Evolutionary conservation across 2,113 vertebrate genomes (phyloP), one percentile per base, ranked within the genome.

Genomic region (Brachionichthys hirsutus): DNA sequence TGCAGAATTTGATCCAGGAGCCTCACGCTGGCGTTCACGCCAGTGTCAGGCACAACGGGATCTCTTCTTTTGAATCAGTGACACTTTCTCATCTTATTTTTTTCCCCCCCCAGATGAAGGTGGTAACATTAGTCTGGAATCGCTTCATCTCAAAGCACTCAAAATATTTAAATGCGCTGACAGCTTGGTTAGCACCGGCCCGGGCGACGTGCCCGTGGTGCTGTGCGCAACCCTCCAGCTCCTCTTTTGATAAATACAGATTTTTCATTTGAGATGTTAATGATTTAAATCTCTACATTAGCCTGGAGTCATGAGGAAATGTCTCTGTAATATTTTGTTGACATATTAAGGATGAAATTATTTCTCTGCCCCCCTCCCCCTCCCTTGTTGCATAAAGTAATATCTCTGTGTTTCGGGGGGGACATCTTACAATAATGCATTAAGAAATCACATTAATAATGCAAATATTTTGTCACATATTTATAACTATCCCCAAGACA

Each of bases 401-500:
- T 83, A 83, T 85, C 66, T 54, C 68, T 70, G 49, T 81, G 65
- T 87, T 87, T 84, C 83, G 83, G 73, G 24, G 24, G 74, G 82
- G 77, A 83, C 67, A 50, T 59, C 78, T 78, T 86, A 79, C 73
- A 88, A 87, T 82, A 87, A 85, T 85, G 78, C 77, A 86, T 83
- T 83, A 85, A 89, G 83, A 90, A 89, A 87, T 90, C 86, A 80
- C 87, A 89, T 92, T 90, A 92, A 90, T 90, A 90, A 92, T 91
- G 86, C 90, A 91, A 83, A 88, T 91, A 89, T 92, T 91, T 88
- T 89, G 85, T 89, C 89, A 88, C 83, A 87, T 90, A 91, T 92
- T 92, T 90, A 91, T 89, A 91, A 88, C 87, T 86, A 90, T 89
- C 89, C 92, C 90, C 91, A 71, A 88, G 91, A 92, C 87, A 85